Evolutionary conservation across 2,113 vertebrate genomes (phyloP).

Genomic region (Arothron firmamentum): DNA sequence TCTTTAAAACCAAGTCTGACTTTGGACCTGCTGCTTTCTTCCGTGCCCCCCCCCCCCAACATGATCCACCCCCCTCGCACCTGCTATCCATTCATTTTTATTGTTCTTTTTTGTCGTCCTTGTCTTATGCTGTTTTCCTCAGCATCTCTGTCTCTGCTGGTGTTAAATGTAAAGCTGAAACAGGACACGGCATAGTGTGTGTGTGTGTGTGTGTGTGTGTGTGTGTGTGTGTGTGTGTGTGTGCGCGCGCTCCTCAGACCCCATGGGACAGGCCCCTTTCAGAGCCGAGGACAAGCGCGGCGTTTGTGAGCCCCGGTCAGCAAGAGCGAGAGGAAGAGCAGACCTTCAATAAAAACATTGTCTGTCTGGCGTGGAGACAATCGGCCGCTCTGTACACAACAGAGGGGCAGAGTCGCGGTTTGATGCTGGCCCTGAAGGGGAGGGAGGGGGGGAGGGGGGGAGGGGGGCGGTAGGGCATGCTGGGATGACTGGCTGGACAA

Average conservation of each 20-base stretch:
- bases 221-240: constrained; percentile 64
- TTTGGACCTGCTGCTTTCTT: not conserved
- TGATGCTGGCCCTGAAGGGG: constrained; percentile 45
- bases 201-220: constrained; percentile 66
- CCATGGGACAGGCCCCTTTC: constrained; percentile 71
- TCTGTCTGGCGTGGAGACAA: constrained; percentile 72
- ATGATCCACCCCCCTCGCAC: not conserved
- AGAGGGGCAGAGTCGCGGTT: constrained; percentile 45
- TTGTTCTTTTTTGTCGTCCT: constrained; percentile 22
- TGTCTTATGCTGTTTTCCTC: constrained; percentile 30
- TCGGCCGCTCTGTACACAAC: constrained; percentile 64
- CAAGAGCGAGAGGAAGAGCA: constrained; percentile 78
- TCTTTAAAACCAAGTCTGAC: constrained; percentile 13
- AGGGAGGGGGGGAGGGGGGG: constrained; percentile 46
- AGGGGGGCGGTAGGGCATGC: constrained; percentile 49
- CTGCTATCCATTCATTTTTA: constrained; percentile 17
- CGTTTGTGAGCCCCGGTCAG: constrained; percentile 72
- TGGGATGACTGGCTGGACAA: constrained; percentile 29
- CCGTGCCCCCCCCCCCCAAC: constrained; percentile 17
- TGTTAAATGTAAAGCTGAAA: constrained; percentile 80
- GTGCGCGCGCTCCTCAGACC: constrained; percentile 49
- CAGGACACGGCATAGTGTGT: constrained; percentile 66
- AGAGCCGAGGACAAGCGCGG: constrained; percentile 74
- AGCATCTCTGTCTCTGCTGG: constrained; percentile 46
- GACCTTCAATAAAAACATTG: constrained; percentile 81